Base-by-base conservation (phyloP, 2,888 invertebrate genomes). In the Orthosia gothica region DNA sequence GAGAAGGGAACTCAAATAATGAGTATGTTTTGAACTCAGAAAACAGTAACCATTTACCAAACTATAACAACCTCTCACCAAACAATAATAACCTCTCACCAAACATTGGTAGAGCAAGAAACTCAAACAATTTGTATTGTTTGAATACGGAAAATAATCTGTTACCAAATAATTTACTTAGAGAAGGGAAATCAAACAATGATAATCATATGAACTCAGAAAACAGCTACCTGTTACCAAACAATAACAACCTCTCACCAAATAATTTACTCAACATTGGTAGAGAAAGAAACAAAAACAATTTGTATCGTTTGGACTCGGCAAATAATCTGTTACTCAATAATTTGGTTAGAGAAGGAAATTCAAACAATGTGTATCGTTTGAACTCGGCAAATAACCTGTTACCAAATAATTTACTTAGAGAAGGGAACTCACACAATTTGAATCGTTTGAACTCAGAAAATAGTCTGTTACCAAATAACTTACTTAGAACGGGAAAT, bases 251-350 rank as follows among this genome's bases (percentile, higher is more conserved):
- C 15, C 1, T 15, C 7, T 7, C 23, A 26, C n/a, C 12, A 13
- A 23, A 55, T 13, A 57, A 16, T 26, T 50, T 63, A 69, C 32
- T 13, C 3, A 52, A 52, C 65, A 15, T 70, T 70, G 64, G 52
- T 5, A 70, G n/a, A 13, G n/a, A 58, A n/a, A 9, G 40, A n/a
- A n/a, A n/a, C n/a, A 32, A 20, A 50, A n/a, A 50, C 5, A 52
- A 69, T 61, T 47, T 67, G 5, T 5, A 58, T 20, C 20, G 13
- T 9, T 9, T 32, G 3, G 45, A 52, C 15, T 47, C 59, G 2
- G 59, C 20, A 52, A 47, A 18, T 16, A 70, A 16, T n/a, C 11
- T 11, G 45, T 40, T 16, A 55, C 40, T 11, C 50, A 64, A 20
- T 32, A 32, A 65, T 11, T 15, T 32, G 32, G 20, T 32, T 32